phyloP scores from a whole-genome alignment of 2,888 invertebrate species.

The Stenolophus ochropezus region DNA sequence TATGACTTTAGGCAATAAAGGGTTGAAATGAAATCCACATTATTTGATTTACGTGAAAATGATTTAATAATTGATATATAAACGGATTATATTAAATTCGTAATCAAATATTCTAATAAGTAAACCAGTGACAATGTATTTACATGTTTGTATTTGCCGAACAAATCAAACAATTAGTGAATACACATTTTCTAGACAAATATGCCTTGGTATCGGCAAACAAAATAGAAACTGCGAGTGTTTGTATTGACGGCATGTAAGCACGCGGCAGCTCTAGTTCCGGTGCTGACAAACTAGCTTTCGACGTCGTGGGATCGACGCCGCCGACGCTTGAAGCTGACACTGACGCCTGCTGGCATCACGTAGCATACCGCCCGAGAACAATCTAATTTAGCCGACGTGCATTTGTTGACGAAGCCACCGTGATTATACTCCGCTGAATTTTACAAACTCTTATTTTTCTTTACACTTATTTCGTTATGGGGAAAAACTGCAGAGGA shows the following conservation, averaged over 20 bases:
- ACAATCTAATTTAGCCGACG: slow-evolving; percentile 42
- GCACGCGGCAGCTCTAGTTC: background rate
- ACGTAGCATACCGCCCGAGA: slow-evolving; percentile 26
- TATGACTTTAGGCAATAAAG: background rate
- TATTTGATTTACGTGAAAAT: background rate
- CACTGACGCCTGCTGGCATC: slow-evolving; percentile 18
- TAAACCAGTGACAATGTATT: slow-evolving; percentile 22
- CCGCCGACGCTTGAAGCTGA: background rate
- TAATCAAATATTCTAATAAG: slow-evolving; percentile 9
- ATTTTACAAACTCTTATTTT: slow-evolving; percentile 18
- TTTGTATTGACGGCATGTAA: background rate
- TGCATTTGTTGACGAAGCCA: slow-evolving; percentile 41
- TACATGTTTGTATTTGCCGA: background rate
- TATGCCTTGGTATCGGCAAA: background rate
- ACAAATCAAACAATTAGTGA: slow-evolving; percentile 26
- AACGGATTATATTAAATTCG: background rate
- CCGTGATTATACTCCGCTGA: slow-evolving; percentile 35
- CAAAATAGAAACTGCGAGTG: background rate
- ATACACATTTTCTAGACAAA: slow-evolving; percentile 14
- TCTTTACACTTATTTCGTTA: slow-evolving; percentile 29
- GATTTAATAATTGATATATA: background rate
- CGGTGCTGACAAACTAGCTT: slow-evolving; percentile 28
- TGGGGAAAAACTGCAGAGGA: slow-evolving; percentile 1
- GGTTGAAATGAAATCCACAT: background rate
- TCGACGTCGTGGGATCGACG: background rate